Conservation (phyloP, 2,113 vertebrate genomes). For the Archilochus colubris region DNA sequence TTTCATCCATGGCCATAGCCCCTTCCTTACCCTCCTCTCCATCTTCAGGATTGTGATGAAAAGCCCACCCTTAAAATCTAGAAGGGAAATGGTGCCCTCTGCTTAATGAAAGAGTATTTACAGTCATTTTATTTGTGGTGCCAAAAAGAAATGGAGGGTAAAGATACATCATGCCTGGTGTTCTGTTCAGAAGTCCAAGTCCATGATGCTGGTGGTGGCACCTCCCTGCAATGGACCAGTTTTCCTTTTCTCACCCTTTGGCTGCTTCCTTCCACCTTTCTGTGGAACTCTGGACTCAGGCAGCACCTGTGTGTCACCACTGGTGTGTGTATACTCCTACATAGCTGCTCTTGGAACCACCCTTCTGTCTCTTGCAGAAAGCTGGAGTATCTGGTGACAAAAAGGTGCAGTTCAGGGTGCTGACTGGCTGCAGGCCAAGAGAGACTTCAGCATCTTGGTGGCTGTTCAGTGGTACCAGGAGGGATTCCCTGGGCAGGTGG, state of each 20-base stretch:
- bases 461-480: fast-evolving
- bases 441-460: background rate
- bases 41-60: background rate
- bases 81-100: background rate
- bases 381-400: background rate
- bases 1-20: background rate
- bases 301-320: background rate
- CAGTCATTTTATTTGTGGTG: background rate
- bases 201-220: background rate
- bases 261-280: background rate
- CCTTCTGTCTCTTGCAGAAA: background rate
- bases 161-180: background rate
- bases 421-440: background rate
- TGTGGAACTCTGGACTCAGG: background rate
- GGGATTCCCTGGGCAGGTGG: background rate
- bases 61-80: background rate
- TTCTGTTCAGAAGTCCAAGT: background rate
- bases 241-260: background rate
- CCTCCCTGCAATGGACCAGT: background rate
- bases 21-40: background rate
- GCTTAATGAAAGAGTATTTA: background rate
- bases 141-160: background rate
- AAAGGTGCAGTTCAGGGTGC: background rate
- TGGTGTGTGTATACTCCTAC: background rate
- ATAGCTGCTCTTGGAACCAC: background rate